Percentiles rank a stretch among this genome's conserved stretches.
Conservation (phyloP, 2,113 vertebrate species). For the Dasyprocta punctata region DNA sequence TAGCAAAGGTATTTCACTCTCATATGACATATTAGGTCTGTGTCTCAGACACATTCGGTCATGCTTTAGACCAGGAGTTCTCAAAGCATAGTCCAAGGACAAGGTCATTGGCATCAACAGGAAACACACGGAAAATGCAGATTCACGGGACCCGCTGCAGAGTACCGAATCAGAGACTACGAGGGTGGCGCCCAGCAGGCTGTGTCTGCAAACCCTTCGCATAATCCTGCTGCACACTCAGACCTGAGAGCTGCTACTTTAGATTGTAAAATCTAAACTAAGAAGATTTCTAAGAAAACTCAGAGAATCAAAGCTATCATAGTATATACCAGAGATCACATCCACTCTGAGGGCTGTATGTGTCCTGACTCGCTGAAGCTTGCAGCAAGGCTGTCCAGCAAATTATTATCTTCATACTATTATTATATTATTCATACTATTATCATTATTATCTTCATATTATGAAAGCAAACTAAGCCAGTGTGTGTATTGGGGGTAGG, state of each 20-base stretch:
- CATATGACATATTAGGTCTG: neutral
- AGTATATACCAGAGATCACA: neutral
- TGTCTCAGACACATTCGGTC: neutral
- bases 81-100: neutral
- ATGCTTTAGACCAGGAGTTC: neutral
- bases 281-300: neutral
- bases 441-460: neutral
- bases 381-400: neutral
- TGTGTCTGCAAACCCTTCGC: neutral
- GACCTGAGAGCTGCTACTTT: neutral
- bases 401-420: neutral
- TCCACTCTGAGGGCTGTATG: neutral
- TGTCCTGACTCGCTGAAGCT: neutral
- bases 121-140: neutral
- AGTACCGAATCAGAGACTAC: neutral
- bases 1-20: neutral
- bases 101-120: neutral
- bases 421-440: too few species aligned
- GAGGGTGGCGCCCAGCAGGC: neutral
- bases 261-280: neutral
- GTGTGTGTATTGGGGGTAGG: neutral
- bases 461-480: neutral
- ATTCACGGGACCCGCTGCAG: neutral
- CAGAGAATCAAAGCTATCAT: neutral
- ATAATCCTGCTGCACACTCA: neutral